Base-by-base conservation (phyloP, 2,113 vertebrate genomes). In the Australoheros scitulus region DNA sequence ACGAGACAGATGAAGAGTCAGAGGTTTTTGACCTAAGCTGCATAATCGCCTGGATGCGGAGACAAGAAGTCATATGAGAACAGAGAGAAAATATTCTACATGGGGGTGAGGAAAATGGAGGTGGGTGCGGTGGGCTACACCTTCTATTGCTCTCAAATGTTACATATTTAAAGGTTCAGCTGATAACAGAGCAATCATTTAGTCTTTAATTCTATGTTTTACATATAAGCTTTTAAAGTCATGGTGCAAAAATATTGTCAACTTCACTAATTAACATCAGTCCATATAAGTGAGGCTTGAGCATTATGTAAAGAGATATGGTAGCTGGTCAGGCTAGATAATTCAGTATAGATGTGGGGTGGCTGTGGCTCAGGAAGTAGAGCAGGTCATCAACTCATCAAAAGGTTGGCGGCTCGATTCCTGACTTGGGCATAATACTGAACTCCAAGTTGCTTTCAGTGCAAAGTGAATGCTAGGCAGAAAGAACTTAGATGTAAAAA, bases 111-210 rank as follows among this genome's bases (percentile, higher is more conserved):
- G 22, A 65, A 80, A 82, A 81, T 60, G 20, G 32, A 76, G 36
- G 22, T 7, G 20, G 64, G 13, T 61, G 50, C 57, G 29, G 38
- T 24, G 22, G 72, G 70, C 79, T 58, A 47, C 32, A 43, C 76
- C n/a, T 68, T 63, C 34, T 58, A 50, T 47, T 63, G 72, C 50
- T 84, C 56, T 89, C 72, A 47, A 58, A 68, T 43, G 20, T n/a
- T 83, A 76, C 76, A 89, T 77, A 84, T 82, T 79, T 58, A 77
- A 64, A 43, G 24, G n/a, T 43, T 65, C 36, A 24, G 41, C 41
- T 15, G 5, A 76, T 9, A 86, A 64, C 34, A 52, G 7, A 55
- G 8, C 0, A 1, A 77, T 61, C 1, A 20, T 52, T 57, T 5
- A 64, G 8, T 36, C 4, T 47, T 59, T 59, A 38, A 61, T 77